Evolutionary conservation across 2,888 invertebrate genomes (phyloP), one percentile per base, ranked within the genome.

Genomic region (Agrochola lota): DNA sequence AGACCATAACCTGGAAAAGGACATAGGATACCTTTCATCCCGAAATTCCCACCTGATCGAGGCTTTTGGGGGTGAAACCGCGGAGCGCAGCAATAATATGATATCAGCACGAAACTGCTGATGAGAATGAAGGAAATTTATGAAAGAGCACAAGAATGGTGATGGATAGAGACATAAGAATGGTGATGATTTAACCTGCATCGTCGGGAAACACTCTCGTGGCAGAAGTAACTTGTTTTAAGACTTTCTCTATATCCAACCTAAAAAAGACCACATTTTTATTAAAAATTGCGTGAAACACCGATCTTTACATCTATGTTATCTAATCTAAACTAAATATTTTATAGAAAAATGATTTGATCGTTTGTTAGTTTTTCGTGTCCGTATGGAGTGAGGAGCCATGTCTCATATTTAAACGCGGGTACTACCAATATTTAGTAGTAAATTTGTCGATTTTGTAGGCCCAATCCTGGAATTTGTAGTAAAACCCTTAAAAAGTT

Each of bases 241-340:
- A 60, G 5, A 84, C 84, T 76, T 83, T 83, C 17, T 83, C 83
- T 40, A 76, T 43, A 63, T 83, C 80, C 63, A 83, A 80, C 83
- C 83, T 52, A 5, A 63, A 80, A 64, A 57, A 12, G 5, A 67
- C 8, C 49, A 49, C 17, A 49, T 26, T 17, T 57, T 2, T 7
- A 49, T 62, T 12, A 23, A 35, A 26, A 62, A 68, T 77, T 15
- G n/a, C 7, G 20, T 11, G 5, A 17, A 66, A 49, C 8, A 23
- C 15, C 11, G 0, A 55, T 46, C 9, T 30, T 43, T n/a, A 52
- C 9, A 59, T n/a, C 1, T 62, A 17, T 59, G n/a, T 49, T 17
- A 60, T 15, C 15, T 15, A 15, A 46, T 46, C 46, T 46, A 15
- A 46, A 15, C 15, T 15, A 46, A 30, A 46, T 12, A 46, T 46